Percentiles rank a stretch among this genome's conserved stretches.
Evolutionary conservation across 2,888 invertebrate genomes (phyloP).

Genomic region (Emmelina monodactyla): DNA sequence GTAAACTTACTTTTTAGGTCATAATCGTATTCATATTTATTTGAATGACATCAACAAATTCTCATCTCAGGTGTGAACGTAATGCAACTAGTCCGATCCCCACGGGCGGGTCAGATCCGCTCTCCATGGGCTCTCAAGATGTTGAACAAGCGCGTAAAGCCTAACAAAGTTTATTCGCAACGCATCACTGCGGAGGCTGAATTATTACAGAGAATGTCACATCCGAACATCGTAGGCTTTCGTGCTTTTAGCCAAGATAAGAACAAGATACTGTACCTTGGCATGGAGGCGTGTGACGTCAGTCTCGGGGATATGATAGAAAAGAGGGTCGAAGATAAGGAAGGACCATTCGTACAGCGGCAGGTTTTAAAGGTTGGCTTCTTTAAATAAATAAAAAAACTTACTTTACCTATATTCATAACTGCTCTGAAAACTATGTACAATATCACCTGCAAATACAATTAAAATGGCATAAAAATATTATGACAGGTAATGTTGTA

Average conservation of each 20-base stretch:
- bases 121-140: slow-evolving; percentile 91
- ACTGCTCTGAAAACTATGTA: too few relatives aligned
- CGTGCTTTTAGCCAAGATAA: slow-evolving; percentile 60
- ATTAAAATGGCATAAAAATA: too few relatives aligned
- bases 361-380: slow-evolving; percentile 65
- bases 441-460: too few relatives aligned
- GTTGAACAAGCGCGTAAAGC: slow-evolving; percentile 61
- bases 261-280: slow-evolving; percentile 69
- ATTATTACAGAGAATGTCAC: slow-evolving; percentile 71
- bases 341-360: slow-evolving; percentile 68
- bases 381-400: too few relatives aligned
- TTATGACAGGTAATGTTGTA: too few relatives aligned
- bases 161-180: slow-evolving; percentile 46
- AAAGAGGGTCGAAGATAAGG: slow-evolving; percentile 61
- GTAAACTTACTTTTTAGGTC: neutral
- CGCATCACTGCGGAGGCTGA: slow-evolving; percentile 76
- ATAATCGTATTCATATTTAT: neutral
- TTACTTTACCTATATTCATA: too few relatives aligned
- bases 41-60: neutral
- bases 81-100: slow-evolving; percentile 77
- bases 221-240: slow-evolving; percentile 87
- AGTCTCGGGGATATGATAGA: slow-evolving; percentile 81
- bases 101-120: slow-evolving; percentile 69
- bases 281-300: slow-evolving; percentile 79
- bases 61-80: slow-evolving; percentile 73